phyloP scores from a whole-genome alignment of 2,888 invertebrate species.

The Platycheirus albimanus region DNA sequence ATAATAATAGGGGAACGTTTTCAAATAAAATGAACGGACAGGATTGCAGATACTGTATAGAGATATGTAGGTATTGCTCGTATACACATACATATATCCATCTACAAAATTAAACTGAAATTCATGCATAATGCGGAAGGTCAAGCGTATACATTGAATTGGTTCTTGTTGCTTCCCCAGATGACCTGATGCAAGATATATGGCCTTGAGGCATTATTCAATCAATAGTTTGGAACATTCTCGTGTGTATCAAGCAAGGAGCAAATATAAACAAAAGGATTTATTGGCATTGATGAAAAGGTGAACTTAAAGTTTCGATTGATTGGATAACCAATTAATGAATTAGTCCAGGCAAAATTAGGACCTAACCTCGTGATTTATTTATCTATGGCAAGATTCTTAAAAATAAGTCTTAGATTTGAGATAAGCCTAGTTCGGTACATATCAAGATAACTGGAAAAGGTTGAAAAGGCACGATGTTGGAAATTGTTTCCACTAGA shows the following conservation, averaged over 20 bases:
- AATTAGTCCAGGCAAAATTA: too few relatives aligned
- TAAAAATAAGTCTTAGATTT: too few relatives aligned
- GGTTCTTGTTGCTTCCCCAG: conserved; percentile 32
- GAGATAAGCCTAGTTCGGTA: too few relatives aligned
- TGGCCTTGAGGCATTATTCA: conserved; percentile 30
- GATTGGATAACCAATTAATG: too few relatives aligned
- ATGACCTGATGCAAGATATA: conserved; percentile 33
- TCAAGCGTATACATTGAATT: conserved; percentile 37
- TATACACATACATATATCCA: neutral
- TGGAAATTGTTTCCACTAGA: too few relatives aligned
- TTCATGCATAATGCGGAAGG: conserved; percentile 52
- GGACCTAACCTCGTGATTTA: too few relatives aligned
- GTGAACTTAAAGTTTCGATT: too few relatives aligned
- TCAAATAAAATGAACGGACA: neutral
- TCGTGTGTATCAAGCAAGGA: neutral
- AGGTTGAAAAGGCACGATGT: too few relatives aligned
- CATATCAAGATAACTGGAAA: too few relatives aligned
- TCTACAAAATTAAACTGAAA: neutral
- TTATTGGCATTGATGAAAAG: too few relatives aligned
- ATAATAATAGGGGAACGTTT: neutral
- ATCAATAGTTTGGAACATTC: conserved; percentile 16
- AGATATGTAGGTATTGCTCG: too few relatives aligned
- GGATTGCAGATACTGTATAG: neutral
- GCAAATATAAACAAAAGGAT: neutral
- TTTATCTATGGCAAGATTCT: too few relatives aligned